Percentiles rank a stretch among this genome's conserved stretches.
Conservation (phyloP, 1,140 invertebrate genomes). For the Papilio polytes region DNA sequence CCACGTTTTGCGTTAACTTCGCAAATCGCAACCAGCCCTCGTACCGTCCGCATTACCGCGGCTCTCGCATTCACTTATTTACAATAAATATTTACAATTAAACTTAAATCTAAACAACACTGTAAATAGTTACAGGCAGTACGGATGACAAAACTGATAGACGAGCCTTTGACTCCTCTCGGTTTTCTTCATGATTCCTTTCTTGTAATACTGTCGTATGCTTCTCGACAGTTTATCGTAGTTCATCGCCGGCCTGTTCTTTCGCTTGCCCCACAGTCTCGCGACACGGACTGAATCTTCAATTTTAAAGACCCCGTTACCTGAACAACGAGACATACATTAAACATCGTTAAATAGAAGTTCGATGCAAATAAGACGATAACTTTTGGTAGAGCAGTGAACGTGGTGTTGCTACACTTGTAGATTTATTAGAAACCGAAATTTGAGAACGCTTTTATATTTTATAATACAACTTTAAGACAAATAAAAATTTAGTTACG, state of each 20-base stretch:
- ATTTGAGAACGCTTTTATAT: not conserved
- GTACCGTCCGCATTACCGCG: constrained; percentile 79
- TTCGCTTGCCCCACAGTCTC: constrained; percentile 97
- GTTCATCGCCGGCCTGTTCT: constrained; percentile 99
- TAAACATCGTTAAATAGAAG: constrained; percentile 61
- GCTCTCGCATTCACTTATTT: constrained; percentile 76
- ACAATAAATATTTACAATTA: constrained; percentile 80
- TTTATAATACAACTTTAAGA: not conserved
- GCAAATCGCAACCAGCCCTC: constrained; percentile 68
- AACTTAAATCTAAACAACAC: constrained; percentile 53
- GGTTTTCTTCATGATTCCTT: constrained; percentile 99
- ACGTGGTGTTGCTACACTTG: not conserved
- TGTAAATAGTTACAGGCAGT: constrained; percentile 87
- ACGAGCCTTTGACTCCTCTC: constrained; percentile 98
- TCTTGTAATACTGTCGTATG: constrained; percentile 99
- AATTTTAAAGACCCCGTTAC: constrained; percentile 98
- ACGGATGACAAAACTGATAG: constrained; percentile 99
- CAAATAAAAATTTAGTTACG: constrained; percentile 23
- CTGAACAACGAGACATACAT: constrained; percentile 73
- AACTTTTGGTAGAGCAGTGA: constrained; percentile 52
- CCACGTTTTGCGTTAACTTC: constrained; percentile 60
- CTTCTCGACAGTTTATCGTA: constrained; percentile 99
- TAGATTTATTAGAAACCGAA: constrained; percentile 6
- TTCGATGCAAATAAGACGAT: constrained; percentile 51
- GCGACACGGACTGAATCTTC: constrained; percentile 99